Conservation (phyloP, 1,140 invertebrate genomes). For the Drosophila busckii region DNA sequence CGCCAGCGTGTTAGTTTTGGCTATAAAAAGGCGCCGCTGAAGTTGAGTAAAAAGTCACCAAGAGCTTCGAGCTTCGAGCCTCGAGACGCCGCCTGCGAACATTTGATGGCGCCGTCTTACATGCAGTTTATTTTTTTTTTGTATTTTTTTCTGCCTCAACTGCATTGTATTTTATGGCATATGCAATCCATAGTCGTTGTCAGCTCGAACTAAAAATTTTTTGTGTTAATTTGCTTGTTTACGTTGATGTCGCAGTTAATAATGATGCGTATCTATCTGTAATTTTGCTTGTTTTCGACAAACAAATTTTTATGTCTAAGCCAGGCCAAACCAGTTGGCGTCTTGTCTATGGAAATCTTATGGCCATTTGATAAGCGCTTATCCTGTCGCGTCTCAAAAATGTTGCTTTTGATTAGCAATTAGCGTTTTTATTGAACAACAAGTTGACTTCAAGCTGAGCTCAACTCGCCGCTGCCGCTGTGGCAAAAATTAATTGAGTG, state of each 20-base stretch:
- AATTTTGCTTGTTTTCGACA: conserved; percentile 18
- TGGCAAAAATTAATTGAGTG: conserved; percentile 22
- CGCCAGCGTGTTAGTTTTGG: conserved; percentile 65
- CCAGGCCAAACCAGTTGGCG: conserved; percentile 50
- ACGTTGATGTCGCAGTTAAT: conserved; percentile 41
- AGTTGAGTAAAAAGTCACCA: conserved; percentile 15
- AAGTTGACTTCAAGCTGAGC: conserved; percentile 37
- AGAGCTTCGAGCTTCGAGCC: conserved; percentile 55
- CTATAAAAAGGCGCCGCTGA: conserved; percentile 69
- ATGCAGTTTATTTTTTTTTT: conserved; percentile 12
- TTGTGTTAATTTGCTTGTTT: conserved; percentile 73
- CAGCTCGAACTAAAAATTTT: conserved; percentile 45
- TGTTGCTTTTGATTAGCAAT: conserved; percentile 72
- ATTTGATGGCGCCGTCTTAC: conserved; percentile 67
- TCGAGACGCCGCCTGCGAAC: conserved; percentile 47
- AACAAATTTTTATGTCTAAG: conserved; percentile 62
- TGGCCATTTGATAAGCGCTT: conserved; percentile 65
- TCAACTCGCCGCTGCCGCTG: conserved; percentile 27
- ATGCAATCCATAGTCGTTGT: conserved; percentile 32
- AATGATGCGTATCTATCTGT: conserved; percentile 46
- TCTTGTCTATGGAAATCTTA: too few species aligned
- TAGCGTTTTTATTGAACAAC: conserved; percentile 67
- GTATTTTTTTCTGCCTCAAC: conserved; percentile 7
- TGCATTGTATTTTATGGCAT: conserved; percentile 29
- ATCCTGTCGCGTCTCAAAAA: conserved; percentile 72